These are phyloP conservation scores for Gadus chalcogrammus DNA, from an alignment of 2,113 vertebrate genomes.

Conservation along the genomic window DNA sequence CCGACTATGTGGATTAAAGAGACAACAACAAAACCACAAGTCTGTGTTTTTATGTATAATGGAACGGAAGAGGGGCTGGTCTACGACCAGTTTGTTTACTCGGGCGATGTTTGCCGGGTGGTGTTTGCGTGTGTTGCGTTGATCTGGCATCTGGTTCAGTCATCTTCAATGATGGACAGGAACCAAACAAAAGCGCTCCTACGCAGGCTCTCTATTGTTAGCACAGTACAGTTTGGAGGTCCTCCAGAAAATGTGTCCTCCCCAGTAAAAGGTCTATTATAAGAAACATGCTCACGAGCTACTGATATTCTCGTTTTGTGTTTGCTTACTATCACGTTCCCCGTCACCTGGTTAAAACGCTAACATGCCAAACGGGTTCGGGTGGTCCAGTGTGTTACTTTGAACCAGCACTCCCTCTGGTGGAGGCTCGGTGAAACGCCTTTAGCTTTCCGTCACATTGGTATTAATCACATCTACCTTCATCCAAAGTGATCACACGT, in stretches of 20 bases:
- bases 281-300: background rate
- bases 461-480: background rate
- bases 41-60: too few species aligned
- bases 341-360: background rate
- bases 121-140: background rate
- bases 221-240: constrained; percentile 23
- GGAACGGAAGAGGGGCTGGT: too few species aligned
- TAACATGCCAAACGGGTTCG: background rate
- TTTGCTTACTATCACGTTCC: background rate
- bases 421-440: constrained; percentile 9
- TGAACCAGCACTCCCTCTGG: constrained; percentile 36
- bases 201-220: constrained; percentile 30
- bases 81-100: too few species aligned
- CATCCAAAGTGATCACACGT: background rate
- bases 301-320: background rate
- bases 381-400: background rate
- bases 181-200: constrained; percentile 24
- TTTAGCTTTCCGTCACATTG: background rate
- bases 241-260: constrained; percentile 7
- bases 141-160: background rate
- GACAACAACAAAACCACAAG: too few species aligned
- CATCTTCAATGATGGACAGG: background rate
- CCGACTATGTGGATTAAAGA: too few species aligned
- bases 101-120: background rate
- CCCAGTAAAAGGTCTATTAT: background rate